A percentile compares a stretch with the other conserved stretches of the same genome.
phyloP scores from a whole-genome alignment of 2,888 invertebrate genomes.

The Hermaeophaga mercurialis region DNA sequence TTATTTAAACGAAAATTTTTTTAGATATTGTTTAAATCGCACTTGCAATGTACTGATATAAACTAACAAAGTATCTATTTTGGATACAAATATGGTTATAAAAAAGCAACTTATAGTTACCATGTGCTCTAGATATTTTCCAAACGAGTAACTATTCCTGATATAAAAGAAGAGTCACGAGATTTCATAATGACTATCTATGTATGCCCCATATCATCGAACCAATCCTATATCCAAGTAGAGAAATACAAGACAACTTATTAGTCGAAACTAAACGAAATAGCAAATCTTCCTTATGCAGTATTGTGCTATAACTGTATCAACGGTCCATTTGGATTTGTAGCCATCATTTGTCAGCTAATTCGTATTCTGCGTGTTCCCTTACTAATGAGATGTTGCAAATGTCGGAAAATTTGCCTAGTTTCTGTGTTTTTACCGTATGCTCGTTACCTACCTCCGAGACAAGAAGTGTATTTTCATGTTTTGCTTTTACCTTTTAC shows the following conservation, averaged over 20 bases:
- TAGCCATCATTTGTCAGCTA: conserved; percentile 22
- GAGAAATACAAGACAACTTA: conserved; percentile 26
- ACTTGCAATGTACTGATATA: not conserved
- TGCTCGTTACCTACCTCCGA: not conserved
- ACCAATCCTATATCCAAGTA: conserved; percentile 28
- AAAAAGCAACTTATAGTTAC: no score
- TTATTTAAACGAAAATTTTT: no score
- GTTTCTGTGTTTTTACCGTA: conserved; percentile 3
- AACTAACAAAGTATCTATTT: not conserved
- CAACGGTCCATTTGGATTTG: conserved; percentile 25
- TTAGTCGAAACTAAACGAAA: conserved; percentile 21
- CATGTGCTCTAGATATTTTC: no score
- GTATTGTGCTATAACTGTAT: conserved; percentile 28
- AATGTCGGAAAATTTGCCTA: conserved; percentile 12
- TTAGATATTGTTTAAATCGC: not conserved
- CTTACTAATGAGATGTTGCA: conserved; percentile 27
- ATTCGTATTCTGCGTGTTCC: conserved; percentile 28
- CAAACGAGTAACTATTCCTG: no score
- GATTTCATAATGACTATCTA: conserved; percentile 10
- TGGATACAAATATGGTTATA: not conserved
- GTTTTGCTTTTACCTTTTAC: conserved; percentile 3
- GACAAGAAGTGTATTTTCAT: conserved; percentile 12
- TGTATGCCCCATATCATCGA: conserved; percentile 19
- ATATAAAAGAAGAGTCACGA: conserved; percentile 1
- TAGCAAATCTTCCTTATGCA: conserved; percentile 24